Evolutionary conservation across 2,797 vertebrate genomes (phyloP).

Genomic region (Megaceryle alcyon): DNA sequence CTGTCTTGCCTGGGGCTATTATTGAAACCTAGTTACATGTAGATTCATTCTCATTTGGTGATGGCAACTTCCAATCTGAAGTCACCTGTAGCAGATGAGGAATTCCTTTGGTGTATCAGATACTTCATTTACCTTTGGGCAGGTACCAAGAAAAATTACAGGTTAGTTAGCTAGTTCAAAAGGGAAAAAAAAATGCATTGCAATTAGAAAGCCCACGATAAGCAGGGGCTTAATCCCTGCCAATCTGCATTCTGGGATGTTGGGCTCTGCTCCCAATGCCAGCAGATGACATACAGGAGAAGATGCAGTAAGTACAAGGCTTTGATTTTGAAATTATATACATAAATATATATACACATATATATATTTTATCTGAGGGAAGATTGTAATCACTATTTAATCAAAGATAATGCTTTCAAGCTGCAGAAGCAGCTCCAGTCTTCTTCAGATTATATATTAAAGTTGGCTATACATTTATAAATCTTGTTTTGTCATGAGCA

Average conservation of each 20-base stretch:
- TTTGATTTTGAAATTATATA: slow-evolving; percentile 56
- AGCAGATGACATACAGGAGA: slow-evolving; percentile 35
- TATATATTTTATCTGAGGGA: slow-evolving; percentile 4
- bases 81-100: slow-evolving; percentile 57
- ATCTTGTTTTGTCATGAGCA: neutral
- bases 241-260: slow-evolving; percentile 52
- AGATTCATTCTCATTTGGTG: neutral
- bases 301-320: slow-evolving; percentile 20
- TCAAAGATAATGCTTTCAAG: slow-evolving; percentile 20
- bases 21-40: neutral
- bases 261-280: slow-evolving; percentile 43
- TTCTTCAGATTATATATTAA: neutral
- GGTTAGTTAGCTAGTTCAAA: slow-evolving; percentile 60
- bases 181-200: slow-evolving; percentile 39
- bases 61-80: slow-evolving; percentile 43
- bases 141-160: slow-evolving; percentile 64
- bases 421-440: neutral
- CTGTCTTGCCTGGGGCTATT: neutral
- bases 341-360: slow-evolving; percentile 5
- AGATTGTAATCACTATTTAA: slow-evolving; percentile 34
- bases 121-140: slow-evolving; percentile 57
- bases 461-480: neutral
- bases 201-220: slow-evolving; percentile 48
- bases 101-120: slow-evolving; percentile 61
- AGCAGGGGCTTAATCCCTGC: slow-evolving; percentile 41